phyloP scores from a whole-genome alignment of 2,888 invertebrate genomes.

The Acanthosoma haemorrhoidale region DNA sequence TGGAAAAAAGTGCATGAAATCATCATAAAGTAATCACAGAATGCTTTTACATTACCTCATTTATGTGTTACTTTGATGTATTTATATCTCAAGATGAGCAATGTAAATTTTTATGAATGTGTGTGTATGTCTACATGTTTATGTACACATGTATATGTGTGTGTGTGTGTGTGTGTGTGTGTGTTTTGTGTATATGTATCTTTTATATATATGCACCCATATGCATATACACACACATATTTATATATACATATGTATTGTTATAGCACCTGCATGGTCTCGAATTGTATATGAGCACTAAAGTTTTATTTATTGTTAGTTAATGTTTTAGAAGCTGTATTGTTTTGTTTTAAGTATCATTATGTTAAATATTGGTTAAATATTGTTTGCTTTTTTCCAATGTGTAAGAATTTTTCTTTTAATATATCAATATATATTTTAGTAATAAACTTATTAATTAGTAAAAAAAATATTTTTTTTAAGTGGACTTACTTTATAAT shows the following conservation, averaged over 20 bases:
- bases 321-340: slow-evolving; percentile 13
- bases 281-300: slow-evolving; percentile 8
- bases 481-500: no score
- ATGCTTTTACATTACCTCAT: slow-evolving; percentile 2
- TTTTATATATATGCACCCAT: not conserved
- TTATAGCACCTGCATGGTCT: slow-evolving; percentile 17
- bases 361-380: not conserved
- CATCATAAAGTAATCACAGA: slow-evolving; percentile 6
- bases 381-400: not conserved
- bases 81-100: not conserved
- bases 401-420: not conserved
- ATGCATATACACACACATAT: not conserved
- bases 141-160: not conserved
- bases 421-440: not conserved
- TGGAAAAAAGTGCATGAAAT: not conserved
- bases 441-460: no score
- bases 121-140: slow-evolving; percentile 10
- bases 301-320: slow-evolving; percentile 9
- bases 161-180: not conserved
- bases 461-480: no score
- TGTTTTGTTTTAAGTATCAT: not conserved
- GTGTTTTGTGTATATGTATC: not conserved
- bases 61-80: not conserved
- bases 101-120: slow-evolving; percentile 13
- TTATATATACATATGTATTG: slow-evolving; percentile 14